Percentiles rank a stretch among this genome's conserved stretches.
Conservation (phyloP, 2,113 vertebrate species). For the Periophthalmus modestus region DNA sequence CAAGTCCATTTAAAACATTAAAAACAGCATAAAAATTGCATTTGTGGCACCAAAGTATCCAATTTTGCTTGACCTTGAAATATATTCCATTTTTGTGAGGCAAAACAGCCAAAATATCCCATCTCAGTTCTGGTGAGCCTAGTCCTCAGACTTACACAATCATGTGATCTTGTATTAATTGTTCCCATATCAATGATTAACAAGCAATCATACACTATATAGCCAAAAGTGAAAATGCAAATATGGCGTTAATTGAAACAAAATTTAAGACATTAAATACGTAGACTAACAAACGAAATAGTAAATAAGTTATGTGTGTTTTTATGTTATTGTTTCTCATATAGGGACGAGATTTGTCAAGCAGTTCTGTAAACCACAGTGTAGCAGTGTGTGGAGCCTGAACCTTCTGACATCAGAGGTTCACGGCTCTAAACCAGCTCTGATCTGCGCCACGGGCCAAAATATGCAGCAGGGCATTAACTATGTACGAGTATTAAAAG, state of each 20-base stretch:
- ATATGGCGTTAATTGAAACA: background rate
- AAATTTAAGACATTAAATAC: background rate
- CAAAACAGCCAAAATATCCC: too few species aligned
- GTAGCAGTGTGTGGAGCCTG: constrained; percentile 4
- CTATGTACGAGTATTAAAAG: constrained; percentile 53
- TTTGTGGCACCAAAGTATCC: too few species aligned
- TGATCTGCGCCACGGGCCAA: constrained; percentile 52
- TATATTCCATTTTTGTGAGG: too few species aligned
- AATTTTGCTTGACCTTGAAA: too few species aligned
- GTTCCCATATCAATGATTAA: too few species aligned
- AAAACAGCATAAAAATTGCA: too few species aligned
- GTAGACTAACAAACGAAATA: too few species aligned
- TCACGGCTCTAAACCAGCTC: constrained; percentile 41
- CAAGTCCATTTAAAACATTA: too few species aligned
- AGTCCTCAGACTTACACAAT: too few species aligned
- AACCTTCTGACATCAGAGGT: constrained; percentile 42
- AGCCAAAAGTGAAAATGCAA: too few species aligned
- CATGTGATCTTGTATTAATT: too few species aligned
- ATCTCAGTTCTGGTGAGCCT: too few species aligned
- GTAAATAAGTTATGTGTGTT: background rate
- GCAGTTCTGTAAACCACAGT: background rate
- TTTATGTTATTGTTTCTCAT: background rate
- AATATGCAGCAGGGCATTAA: constrained; percentile 29
- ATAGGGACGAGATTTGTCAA: background rate
- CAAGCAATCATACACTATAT: background rate